Base-by-base conservation (phyloP, 2,797 vertebrate genomes). In the Pteronotus mesoamericanus region DNA sequence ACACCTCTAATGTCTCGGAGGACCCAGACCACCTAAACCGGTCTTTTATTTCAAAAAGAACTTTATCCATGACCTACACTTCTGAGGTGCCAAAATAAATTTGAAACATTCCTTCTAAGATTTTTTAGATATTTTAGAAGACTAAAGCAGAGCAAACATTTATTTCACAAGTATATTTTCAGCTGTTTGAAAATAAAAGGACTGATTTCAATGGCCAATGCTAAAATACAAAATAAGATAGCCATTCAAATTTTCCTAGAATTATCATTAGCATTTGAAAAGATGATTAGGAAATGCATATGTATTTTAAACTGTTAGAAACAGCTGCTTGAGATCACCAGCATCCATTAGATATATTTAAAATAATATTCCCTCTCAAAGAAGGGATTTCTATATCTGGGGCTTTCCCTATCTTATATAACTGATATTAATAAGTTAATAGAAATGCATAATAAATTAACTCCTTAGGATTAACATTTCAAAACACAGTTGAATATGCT, bases 401-500 rank as follows among this genome's bases (percentile, higher is more conserved):
- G 26, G 34, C 14, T 66, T 93, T 82, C 61, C 16, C n/a, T n/a
- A n/a, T n/a, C n/a, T n/a, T n/a, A n/a, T 89, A 87, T 39, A 92
- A 92, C 15, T 39, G 6, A 7, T 51, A 89, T 21, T 82, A 69
- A 69, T 44, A 96, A 86, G 57, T 89, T 64, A 57, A 85, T 44
- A 22, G 32, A 57, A 75, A 74, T 66, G 10, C 19, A 68, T 21
- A 80, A 46, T 46, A 26, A 92, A 68, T 68, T 72, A 77, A 89
- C 15, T 71, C 89, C 64, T 46, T 96, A 46, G 3, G 37, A 2
- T 59, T 87, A 83, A 14, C 11, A 55, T 61, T 89, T 85, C 78
- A 83, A 94, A 94, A 96, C 9, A 29, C 44, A 85, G 53, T 88
- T 94, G 72, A 53, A 71, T 44, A 80, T 26, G 46, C 26, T 95